Evolutionary conservation across 2,888 invertebrate genomes (phyloP).

Genomic region (Tuberolachnus salignus): DNA sequence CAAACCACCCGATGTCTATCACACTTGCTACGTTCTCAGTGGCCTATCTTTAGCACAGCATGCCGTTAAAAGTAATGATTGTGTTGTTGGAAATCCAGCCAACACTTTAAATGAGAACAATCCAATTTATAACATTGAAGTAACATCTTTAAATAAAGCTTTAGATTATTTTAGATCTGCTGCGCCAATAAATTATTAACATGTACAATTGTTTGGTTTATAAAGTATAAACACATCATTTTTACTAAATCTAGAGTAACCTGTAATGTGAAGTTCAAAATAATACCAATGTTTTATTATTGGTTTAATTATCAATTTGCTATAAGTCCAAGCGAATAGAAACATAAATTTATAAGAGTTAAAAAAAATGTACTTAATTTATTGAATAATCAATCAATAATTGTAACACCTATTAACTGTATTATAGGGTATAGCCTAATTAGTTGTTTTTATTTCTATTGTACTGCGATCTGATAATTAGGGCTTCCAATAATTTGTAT

Average conservation of each 20-base stretch:
- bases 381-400: background rate
- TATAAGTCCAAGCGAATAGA: background rate
- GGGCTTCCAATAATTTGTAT: background rate
- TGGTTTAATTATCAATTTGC: background rate
- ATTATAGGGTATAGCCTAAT: background rate
- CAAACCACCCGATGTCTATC: constrained; percentile 83
- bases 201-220: background rate
- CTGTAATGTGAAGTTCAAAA: constrained; percentile 31
- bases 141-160: constrained; percentile 68
- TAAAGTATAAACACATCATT: background rate
- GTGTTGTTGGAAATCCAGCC: constrained; percentile 50
- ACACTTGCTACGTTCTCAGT: constrained; percentile 95
- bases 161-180: constrained; percentile 63
- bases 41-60: constrained; percentile 94
- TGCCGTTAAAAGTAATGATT: constrained; percentile 54
- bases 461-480: background rate
- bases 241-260: constrained; percentile 10
- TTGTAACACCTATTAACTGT: background rate
- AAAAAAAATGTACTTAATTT: constrained; percentile 3
- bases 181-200: constrained; percentile 15
- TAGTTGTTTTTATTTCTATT: background rate
- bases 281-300: background rate
- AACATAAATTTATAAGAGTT: background rate
- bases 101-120: constrained; percentile 55
- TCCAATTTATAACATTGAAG: constrained; percentile 82